Base-by-base conservation (phyloP, 2,888 invertebrate species). In the Exephanes ischioxanthus region DNA sequence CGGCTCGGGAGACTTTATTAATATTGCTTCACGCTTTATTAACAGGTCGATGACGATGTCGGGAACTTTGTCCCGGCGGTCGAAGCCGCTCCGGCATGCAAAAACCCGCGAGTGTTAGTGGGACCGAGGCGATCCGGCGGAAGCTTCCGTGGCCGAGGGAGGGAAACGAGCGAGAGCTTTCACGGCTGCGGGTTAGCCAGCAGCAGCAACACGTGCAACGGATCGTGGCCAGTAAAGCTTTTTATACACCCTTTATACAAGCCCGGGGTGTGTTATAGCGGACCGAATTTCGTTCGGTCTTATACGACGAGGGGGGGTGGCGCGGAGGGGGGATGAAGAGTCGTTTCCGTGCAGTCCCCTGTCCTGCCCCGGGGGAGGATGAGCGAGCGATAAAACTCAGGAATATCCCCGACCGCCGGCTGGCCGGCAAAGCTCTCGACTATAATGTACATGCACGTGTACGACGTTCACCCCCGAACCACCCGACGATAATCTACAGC, bases 161-260 rank as follows among this genome's bases (percentile, higher is more conserved):
- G 41, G 58, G 61, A 41, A 81, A 71, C 37, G 68, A 83, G 71
- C 30, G 82, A 82, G 78, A 81, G 75, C 79, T 83, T 85, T 85
- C 87, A 81, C 79, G 45, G 85, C 83, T 72, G 80, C 81, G 70
- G 79, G 78, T 72, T 63, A 85, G 86, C 68, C 80, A 26, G 22
- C 45, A 48, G 68, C 30, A 84, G 86, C 86, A 86, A 86, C 84
- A 86, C 86, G 86, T 86, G 86, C 84, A 81, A 83, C 86, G 82
- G 86, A 86, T 87, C 83, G 87, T 88, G 87, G 84, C 84, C 85
- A 84, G 85, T 87, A 87, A 84, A 88, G 88, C 84, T 87, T 88
- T 88, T 88, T 87, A 86, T 87, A 87, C 86, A 82, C 84, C 85
- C 83, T 80, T 81, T 76, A 80, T 80, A 83, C 76, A 73, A 83